These are phyloP conservation scores for Sturnira hondurensis DNA, from an alignment of 2,113 vertebrate genomes.

Conservation along the genomic window DNA sequence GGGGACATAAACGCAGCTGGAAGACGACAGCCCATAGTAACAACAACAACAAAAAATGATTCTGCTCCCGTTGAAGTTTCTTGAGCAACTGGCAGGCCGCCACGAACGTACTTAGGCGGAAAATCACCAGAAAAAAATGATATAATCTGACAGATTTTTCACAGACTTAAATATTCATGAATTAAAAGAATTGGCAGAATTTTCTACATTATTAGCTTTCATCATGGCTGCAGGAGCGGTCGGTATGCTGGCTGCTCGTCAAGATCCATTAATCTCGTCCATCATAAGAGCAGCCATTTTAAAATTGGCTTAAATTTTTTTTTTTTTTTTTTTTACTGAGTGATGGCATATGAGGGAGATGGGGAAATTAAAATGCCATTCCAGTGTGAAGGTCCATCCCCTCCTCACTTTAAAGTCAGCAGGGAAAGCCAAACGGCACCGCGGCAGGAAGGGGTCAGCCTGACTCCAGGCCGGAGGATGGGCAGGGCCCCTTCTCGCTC, in stretches of 20 bases:
- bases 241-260: conserved; percentile 83
- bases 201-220: conserved; percentile 86
- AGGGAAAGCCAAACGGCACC: neutral
- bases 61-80: conserved; percentile 75
- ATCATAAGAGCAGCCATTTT: conserved; percentile 85
- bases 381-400: conserved; percentile 66
- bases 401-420: conserved; percentile 48
- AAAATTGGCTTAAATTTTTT: conserved; percentile 79
- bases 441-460: rapidly evolving
- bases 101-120: conserved; percentile 82
- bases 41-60: conserved; percentile 48
- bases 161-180: conserved; percentile 87
- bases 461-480: neutral
- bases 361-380: conserved; percentile 63
- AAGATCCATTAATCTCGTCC: conserved; percentile 84
- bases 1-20: neutral
- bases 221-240: conserved; percentile 83
- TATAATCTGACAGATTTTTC: conserved; percentile 86
- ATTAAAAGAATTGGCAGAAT: conserved; percentile 86
- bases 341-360: conserved; percentile 67
- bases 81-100: conserved; percentile 79
- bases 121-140: conserved; percentile 85
- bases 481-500: rapidly evolving
- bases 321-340: conserved; percentile 72
- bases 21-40: neutral